Percentiles rank a stretch among this genome's conserved stretches.
Evolutionary conservation across 2,797 vertebrate species (phyloP).

Genomic region (Gastrophryne carolinensis): DNA sequence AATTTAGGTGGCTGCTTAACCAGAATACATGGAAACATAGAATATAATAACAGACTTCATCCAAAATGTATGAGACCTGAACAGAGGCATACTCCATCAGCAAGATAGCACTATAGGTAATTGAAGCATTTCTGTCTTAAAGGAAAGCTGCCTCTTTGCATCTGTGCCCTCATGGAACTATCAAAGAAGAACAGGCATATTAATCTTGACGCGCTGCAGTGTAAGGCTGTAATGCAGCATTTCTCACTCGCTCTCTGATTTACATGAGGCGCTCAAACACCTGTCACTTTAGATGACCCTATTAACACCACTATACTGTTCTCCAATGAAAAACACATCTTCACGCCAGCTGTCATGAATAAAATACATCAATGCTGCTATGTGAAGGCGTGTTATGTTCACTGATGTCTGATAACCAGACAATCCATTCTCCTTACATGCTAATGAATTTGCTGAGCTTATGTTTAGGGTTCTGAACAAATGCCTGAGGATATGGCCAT

Average conservation of each 20-base stretch:
- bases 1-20: no score
- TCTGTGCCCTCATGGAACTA: constrained; percentile 9
- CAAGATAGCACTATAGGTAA: no score
- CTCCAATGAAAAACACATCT: constrained; percentile 46
- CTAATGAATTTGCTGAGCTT: constrained; percentile 11
- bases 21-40: no score
- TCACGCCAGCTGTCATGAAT: constrained; percentile 37
- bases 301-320: constrained; percentile 46
- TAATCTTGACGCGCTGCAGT: constrained; percentile 42
- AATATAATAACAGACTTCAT: no score
- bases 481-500: constrained; percentile 5
- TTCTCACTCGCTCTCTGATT: constrained; percentile 41
- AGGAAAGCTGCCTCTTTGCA: neutral
- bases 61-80: no score
- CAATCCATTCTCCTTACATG: constrained; percentile 9
- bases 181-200: constrained; percentile 38
- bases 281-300: constrained; percentile 50
- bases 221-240: constrained; percentile 46
- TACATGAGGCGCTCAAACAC: constrained; percentile 50
- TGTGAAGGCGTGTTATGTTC: constrained; percentile 43
- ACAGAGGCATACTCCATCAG: no score
- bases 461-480: constrained; percentile 15
- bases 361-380: constrained; percentile 34
- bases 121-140: constrained; percentile 1
- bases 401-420: constrained; percentile 42